Base-by-base conservation (phyloP, 30 jellyfish, hydroid and myxozoan species). In the Mastigias papua region DNA sequence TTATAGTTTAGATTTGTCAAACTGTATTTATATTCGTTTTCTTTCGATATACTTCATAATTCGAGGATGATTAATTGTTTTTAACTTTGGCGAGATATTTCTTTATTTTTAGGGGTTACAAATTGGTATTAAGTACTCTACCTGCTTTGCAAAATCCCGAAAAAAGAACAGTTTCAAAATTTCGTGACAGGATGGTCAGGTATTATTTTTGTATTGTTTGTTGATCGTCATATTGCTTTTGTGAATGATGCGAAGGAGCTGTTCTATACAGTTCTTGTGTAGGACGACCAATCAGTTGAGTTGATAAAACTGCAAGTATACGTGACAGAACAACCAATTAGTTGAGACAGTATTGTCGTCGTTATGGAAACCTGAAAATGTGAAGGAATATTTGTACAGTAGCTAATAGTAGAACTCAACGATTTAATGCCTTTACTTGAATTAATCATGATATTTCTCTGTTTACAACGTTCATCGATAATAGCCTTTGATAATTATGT, bases 101-200 rank as follows among this genome's bases (percentile, higher is more conserved):
- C 22, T 35, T 62, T 73, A 25, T 64, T 58, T 62, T 27, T 82
- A 94, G 99, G 76, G 95, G 96, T 10, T 85, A 89, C 80, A 85
- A 86, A 58, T 46, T 94, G 22, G 97, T 77, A 7, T 82, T 94
- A 48, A 94, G 99, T 83, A 80, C 99, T 1, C 86, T 90, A 48
- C 97, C 97, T 0, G 99, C 96, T 27, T 60, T 89, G 72, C 99
- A 94, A 69, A 94, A 89, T 75, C 96, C 99, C 20, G 90, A 81
- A 62, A 78, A 22, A 7, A 78, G 92, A 48, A 33, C 95, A 0
- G 74, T 80, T 37, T 54, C 92, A 22, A 78, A 78, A 78, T 94
- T 89, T 69, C 68, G 78, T 48, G 86, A 89, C 34, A 86, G 99
- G 51, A 94, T 90, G 97, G 77, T 86, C 74, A 89, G 99, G 99